These are phyloP conservation scores for Crotophaga sulcirostris DNA, from an alignment of 2,113 vertebrate species.

Conservation along the genomic window DNA sequence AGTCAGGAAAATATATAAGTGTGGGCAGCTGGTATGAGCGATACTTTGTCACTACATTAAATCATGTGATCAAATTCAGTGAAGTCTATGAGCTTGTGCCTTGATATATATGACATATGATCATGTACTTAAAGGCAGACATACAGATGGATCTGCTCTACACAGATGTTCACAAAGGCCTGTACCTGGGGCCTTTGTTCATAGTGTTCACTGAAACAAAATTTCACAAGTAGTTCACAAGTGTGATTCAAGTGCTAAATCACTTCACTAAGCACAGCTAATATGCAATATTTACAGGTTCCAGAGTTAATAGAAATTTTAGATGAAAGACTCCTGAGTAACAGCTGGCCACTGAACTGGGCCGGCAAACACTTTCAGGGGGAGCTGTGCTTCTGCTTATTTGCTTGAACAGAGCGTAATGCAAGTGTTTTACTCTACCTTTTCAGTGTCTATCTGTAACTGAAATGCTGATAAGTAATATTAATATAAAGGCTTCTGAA, in stretches of 20 bases:
- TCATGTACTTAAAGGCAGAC: neutral
- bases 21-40: neutral
- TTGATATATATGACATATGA: neutral
- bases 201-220: neutral
- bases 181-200: neutral
- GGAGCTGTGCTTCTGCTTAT: neutral
- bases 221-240: neutral
- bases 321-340: neutral
- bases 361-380: neutral
- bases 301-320: neutral
- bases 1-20: neutral
- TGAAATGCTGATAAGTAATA: neutral
- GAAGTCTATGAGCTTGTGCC: fast-evolving
- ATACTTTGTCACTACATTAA: neutral
- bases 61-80: neutral
- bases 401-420: neutral
- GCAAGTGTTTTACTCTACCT: neutral
- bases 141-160: neutral
- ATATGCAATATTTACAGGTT: neutral
- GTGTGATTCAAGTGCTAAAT: neutral
- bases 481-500: neutral
- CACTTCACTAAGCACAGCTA: neutral
- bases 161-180: neutral
- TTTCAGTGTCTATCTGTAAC: neutral
- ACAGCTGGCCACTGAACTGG: neutral